phyloP scores from a whole-genome alignment of 2,888 invertebrate species.

The Zygaena filipendulae region DNA sequence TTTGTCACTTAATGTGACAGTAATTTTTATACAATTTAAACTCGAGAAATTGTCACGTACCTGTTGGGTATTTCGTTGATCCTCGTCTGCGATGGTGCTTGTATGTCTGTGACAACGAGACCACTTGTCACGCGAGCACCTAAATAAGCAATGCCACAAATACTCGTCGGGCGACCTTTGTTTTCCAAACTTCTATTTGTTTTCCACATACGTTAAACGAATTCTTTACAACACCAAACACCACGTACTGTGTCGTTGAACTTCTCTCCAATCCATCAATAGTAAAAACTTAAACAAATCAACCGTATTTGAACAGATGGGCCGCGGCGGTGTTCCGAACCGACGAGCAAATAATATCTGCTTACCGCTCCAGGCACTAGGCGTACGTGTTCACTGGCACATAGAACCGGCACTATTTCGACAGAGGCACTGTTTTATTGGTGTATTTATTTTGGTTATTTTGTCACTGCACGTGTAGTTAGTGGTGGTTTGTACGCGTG shows the following conservation, averaged over 20 bases:
- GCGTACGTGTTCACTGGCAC: constrained; percentile 36
- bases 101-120: constrained; percentile 9
- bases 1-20: no score
- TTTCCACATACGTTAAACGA: constrained; percentile 53
- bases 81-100: no score
- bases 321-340: constrained; percentile 28
- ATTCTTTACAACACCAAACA: constrained; percentile 55
- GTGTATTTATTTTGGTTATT: no score
- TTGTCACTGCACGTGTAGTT: constrained; percentile 42
- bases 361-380: constrained; percentile 20
- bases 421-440: constrained; percentile 32
- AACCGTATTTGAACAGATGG: constrained; percentile 49
- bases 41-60: no score
- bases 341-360: constrained; percentile 26
- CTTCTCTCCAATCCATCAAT: constrained; percentile 52
- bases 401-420: constrained; percentile 38
- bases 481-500: constrained; percentile 23
- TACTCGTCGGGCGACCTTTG: constrained; percentile 46
- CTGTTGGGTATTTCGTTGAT: no score
- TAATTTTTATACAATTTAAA: no score
- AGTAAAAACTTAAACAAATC: constrained; percentile 45
- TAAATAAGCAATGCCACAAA: constrained; percentile 49
- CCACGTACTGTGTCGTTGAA: constrained; percentile 38
- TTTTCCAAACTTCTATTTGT: constrained; percentile 53
- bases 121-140: constrained; percentile 45